Conservation (phyloP, 2,888 invertebrate species). For the Ornithoptera priamus region DNA sequence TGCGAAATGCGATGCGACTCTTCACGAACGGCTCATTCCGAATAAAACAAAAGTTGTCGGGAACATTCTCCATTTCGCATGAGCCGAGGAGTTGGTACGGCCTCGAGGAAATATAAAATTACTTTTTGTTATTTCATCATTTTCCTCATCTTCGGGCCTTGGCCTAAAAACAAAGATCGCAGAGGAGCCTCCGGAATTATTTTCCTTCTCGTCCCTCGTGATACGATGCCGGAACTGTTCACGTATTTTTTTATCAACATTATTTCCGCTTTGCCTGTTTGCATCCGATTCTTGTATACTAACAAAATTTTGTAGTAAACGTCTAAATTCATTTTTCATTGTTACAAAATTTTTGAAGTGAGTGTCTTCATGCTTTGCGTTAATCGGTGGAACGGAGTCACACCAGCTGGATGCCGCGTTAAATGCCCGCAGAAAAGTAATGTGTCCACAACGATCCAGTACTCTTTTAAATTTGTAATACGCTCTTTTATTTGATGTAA, state of each 20-base stretch:
- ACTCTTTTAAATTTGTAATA: neutral
- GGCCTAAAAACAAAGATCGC: conserved; percentile 22
- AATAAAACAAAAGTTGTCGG: conserved; percentile 3
- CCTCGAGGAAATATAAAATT: conserved; percentile 16
- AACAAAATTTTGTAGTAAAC: too few relatives aligned
- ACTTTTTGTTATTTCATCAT: conserved; percentile 18
- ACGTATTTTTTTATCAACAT: conserved; percentile 4
- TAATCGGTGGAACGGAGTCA: too few relatives aligned
- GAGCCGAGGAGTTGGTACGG: conserved; percentile 13
- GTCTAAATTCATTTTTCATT: too few relatives aligned
- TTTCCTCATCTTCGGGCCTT: conserved; percentile 18
- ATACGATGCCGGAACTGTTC: conserved; percentile 3
- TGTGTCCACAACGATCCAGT: too few relatives aligned
- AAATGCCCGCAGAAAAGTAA: too few relatives aligned
- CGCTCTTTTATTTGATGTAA: neutral
- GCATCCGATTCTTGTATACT: too few relatives aligned
- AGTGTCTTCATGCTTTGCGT: too few relatives aligned
- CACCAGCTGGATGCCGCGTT: too few relatives aligned
- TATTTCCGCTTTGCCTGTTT: neutral
- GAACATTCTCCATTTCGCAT: conserved; percentile 16
- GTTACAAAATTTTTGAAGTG: too few relatives aligned
- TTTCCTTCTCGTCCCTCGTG: conserved; percentile 7
- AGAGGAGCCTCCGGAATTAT: conserved; percentile 5
- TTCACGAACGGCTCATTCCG: conserved; percentile 15
- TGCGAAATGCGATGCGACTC: too few relatives aligned